Evolutionary conservation across 1,140 invertebrate genomes (phyloP).

Genomic region (Solen grandis): DNA sequence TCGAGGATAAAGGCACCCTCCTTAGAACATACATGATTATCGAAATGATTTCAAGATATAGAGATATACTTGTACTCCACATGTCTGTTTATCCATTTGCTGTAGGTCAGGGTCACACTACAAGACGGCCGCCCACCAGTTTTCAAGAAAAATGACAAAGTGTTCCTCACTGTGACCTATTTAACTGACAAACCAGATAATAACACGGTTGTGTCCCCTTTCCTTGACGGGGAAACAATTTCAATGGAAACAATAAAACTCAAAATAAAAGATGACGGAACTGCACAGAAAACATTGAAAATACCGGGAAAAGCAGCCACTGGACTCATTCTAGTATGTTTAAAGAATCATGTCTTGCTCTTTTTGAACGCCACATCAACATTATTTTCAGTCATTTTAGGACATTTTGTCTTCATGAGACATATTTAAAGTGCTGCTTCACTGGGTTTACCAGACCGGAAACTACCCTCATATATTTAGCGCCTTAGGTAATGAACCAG

Average conservation of each 20-base stretch:
- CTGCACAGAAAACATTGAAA: slow-evolving; percentile 1
- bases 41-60: too few species aligned
- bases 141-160: neutral
- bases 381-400: too few species aligned
- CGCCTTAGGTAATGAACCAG: too few species aligned
- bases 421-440: too few species aligned
- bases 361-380: too few species aligned
- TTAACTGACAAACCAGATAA: slow-evolving; percentile 14
- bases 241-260: neutral
- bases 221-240: slow-evolving; percentile 18
- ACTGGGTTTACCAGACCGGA: too few species aligned
- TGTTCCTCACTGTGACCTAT: slow-evolving; percentile 27
- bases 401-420: too few species aligned
- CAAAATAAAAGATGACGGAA: slow-evolving; percentile 7
- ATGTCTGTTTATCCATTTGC: too few species aligned
- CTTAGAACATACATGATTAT: too few species aligned
- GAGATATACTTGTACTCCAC: too few species aligned
- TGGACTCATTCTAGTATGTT: slow-evolving; percentile 20
- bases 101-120: slow-evolving; percentile 25
- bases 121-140: slow-evolving; percentile 48
- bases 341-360: neutral
- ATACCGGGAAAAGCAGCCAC: slow-evolving; percentile 23
- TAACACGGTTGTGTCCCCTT: slow-evolving; percentile 12
- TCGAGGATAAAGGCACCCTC: too few species aligned
- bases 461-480: too few species aligned